A percentile compares a stretch with the other conserved stretches of the same genome.
Conservation (phyloP, 53 echinoderm and acorn worm species). For the Paracentrotus lividus region DNA sequence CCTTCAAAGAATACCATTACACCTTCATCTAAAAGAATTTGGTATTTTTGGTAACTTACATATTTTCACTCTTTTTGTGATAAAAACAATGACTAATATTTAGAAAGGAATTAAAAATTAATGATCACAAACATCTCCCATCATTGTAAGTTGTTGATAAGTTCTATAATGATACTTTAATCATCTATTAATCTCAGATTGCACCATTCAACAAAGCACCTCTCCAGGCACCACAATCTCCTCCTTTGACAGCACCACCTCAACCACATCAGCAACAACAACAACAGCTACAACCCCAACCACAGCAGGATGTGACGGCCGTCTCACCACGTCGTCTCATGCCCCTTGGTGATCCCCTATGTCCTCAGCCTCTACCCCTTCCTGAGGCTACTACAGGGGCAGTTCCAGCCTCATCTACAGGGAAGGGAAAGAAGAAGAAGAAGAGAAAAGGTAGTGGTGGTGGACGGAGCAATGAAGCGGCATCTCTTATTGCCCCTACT, state of each 20-base stretch:
- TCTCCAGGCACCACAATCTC: slow-evolving; percentile 3
- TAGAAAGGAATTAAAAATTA: too few relatives aligned
- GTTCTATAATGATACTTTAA: too few relatives aligned
- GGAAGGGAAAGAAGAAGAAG: slow-evolving; percentile 70
- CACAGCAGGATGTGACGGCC: slow-evolving; percentile 21
- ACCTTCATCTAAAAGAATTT: too few relatives aligned
- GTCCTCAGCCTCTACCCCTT: slow-evolving; percentile 25
- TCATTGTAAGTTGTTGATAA: too few relatives aligned
- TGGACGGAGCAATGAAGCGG: slow-evolving; percentile 3
- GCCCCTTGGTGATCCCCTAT: slow-evolving; percentile 59
- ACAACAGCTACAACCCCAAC: neutral
- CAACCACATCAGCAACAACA: neutral
- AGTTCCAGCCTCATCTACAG: slow-evolving; percentile 6
- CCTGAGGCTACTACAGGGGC: neutral
- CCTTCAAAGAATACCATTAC: too few relatives aligned
- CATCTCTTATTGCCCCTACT: neutral
- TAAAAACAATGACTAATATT: too few relatives aligned
- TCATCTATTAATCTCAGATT: slow-evolving; percentile 1
- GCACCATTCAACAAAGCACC: slow-evolving; percentile 42
- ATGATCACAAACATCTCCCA: too few relatives aligned
- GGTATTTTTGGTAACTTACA: too few relatives aligned
- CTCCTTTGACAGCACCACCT: neutral
- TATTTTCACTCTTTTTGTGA: too few relatives aligned
- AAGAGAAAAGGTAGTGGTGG: slow-evolving; percentile 53
- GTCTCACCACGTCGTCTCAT: slow-evolving; percentile 69